Percentiles rank a stretch among this genome's conserved stretches.
Conservation (phyloP, 2,888 invertebrate species). For the Auanema freiburgensis region DNA sequence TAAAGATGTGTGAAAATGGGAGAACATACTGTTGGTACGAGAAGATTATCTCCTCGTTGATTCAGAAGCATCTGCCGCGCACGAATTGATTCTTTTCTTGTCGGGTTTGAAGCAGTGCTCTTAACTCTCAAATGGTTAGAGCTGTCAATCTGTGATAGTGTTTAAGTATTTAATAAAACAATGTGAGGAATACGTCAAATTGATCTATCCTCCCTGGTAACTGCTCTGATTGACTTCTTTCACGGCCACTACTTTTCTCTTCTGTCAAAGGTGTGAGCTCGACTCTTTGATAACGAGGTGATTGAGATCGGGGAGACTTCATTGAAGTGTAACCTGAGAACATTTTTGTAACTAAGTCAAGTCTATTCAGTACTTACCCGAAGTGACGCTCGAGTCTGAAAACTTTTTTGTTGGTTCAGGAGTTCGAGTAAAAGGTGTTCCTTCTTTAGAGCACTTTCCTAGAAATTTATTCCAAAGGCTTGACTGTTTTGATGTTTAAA, state of each 20-base stretch:
- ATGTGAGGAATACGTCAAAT: constrained; percentile 12
- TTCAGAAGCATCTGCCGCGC: background rate
- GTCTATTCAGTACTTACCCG: constrained; percentile 2
- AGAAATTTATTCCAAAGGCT: background rate
- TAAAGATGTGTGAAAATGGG: background rate
- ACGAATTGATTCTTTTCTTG: constrained; percentile 13
- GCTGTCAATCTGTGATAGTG: constrained; percentile 16
- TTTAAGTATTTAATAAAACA: background rate
- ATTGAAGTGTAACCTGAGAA: constrained; percentile 15
- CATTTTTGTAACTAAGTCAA: background rate
- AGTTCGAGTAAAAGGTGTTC: constrained; percentile 18
- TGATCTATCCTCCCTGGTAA: constrained; percentile 15
- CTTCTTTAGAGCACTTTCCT: constrained; percentile 11
- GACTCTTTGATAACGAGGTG: constrained; percentile 14
- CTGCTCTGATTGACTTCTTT: constrained; percentile 18
- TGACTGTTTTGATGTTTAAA: constrained; percentile 7
- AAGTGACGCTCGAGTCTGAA: constrained; percentile 18
- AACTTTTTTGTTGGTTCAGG: constrained; percentile 21
- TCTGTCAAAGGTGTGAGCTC: constrained; percentile 18
- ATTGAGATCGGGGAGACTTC: constrained; percentile 15
- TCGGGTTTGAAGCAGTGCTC: constrained; percentile 19
- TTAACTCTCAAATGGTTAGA: constrained; percentile 19
- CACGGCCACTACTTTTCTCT: constrained; percentile 18
- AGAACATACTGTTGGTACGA: background rate
- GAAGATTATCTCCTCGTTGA: background rate